phyloP scores from a whole-genome alignment of 1,140 invertebrate species.

The Tetramorium simillimum region DNA sequence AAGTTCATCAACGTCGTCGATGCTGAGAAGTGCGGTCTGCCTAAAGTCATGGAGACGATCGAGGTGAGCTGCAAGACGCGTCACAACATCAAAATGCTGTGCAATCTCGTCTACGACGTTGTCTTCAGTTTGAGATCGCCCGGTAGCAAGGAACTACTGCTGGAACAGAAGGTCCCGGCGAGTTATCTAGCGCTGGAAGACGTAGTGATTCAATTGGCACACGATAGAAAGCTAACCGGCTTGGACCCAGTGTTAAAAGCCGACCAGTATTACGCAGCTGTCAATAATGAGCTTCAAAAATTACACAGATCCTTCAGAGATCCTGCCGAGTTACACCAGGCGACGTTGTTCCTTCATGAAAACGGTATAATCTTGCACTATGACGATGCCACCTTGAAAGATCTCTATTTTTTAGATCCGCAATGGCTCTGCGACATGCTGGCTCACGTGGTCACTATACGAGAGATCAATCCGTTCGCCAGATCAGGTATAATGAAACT shows the following conservation, averaged over 20 bases:
- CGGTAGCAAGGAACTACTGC: slow-evolving; percentile 94
- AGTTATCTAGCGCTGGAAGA: slow-evolving; percentile 98
- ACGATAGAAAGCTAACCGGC: slow-evolving; percentile 88
- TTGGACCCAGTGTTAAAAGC: slow-evolving; percentile 95
- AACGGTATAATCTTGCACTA: slow-evolving; percentile 99
- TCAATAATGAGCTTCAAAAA: slow-evolving; percentile 90
- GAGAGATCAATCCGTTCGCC: slow-evolving; percentile 98
- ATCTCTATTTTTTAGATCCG: slow-evolving; percentile 97
- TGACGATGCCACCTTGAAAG: slow-evolving; percentile 97
- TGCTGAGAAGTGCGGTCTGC: slow-evolving; percentile 97
- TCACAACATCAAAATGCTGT: slow-evolving; percentile 96
- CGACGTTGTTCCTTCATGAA: slow-evolving; percentile 98
- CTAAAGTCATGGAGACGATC: slow-evolving; percentile 96
- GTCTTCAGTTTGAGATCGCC: slow-evolving; percentile 96
- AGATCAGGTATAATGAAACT: slow-evolving; percentile 97
- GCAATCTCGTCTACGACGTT: slow-evolving; percentile 97
- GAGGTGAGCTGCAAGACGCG: slow-evolving; percentile 96
- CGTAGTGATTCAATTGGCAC: slow-evolving; percentile 92
- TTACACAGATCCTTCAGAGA: slow-evolving; percentile 93
- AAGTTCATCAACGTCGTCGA: slow-evolving; percentile 97
- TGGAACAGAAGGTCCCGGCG: slow-evolving; percentile 98
- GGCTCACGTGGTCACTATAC: slow-evolving; percentile 97
- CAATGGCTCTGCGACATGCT: slow-evolving; percentile 99
- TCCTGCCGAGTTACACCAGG: slow-evolving; percentile 96
- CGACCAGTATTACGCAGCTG: slow-evolving; percentile 92